These are phyloP conservation scores for Lordiphosa mommai DNA, from an alignment of 1,140 invertebrate genomes.

Conservation along the genomic window DNA sequence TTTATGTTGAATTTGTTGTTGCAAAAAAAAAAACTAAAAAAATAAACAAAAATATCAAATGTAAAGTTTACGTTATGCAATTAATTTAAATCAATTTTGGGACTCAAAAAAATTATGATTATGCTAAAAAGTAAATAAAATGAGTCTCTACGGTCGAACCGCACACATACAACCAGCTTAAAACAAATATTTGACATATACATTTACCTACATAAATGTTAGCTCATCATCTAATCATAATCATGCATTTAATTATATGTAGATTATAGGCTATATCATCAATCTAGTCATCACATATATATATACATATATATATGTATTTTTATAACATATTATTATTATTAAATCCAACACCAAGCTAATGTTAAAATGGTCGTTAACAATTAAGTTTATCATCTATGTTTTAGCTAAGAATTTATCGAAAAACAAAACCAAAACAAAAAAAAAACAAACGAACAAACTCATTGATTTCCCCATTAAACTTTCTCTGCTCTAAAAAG, in stretches of 20 bases:
- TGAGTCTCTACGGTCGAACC: slow-evolving; percentile 73
- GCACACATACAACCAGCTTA: slow-evolving; percentile 45
- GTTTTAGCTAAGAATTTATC: slow-evolving; percentile 56
- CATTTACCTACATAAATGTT: slow-evolving; percentile 62
- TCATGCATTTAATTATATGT: slow-evolving; percentile 54
- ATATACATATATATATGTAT: slow-evolving; percentile 51
- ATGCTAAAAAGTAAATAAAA: slow-evolving; percentile 42
- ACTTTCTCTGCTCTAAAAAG: slow-evolving; percentile 42
- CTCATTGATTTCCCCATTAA: slow-evolving; percentile 35
- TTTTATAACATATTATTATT: slow-evolving; percentile 54
- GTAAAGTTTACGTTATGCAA: slow-evolving; percentile 51
- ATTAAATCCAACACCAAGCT: slow-evolving; percentile 55
- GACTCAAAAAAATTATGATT: slow-evolving; percentile 50
- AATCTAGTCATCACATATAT: slow-evolving; percentile 53
- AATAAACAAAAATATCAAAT: slow-evolving; percentile 6
- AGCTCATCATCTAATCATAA: slow-evolving; percentile 52
- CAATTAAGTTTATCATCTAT: slow-evolving; percentile 67
- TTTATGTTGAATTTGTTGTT: slow-evolving; percentile 45
- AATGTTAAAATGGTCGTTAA: slow-evolving; percentile 73
- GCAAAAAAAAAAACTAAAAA: slow-evolving; percentile 15
- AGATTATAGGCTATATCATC: slow-evolving; percentile 49
- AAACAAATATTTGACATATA: slow-evolving; percentile 39
- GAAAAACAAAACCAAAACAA: too few relatives aligned
- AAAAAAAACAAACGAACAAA: slow-evolving; percentile 2
- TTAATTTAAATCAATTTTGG: slow-evolving; percentile 73